These are phyloP conservation scores for Osmoderma eremita DNA, from an alignment of 2,888 invertebrate species.

Conservation along the genomic window DNA sequence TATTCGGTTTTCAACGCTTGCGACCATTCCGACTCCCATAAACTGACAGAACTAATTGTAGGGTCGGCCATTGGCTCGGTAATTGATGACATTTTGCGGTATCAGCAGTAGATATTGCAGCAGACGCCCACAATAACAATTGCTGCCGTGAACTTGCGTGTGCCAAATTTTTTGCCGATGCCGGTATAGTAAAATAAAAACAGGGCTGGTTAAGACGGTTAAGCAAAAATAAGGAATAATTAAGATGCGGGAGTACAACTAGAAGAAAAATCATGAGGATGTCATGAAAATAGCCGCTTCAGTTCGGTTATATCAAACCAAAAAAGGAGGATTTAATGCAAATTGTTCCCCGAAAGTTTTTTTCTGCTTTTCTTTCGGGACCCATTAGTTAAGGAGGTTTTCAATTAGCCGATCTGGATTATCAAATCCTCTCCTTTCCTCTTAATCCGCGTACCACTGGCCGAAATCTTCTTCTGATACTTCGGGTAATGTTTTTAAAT, in stretches of 20 bases:
- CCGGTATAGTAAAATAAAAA: background rate
- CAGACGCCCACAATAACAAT: constrained; percentile 30
- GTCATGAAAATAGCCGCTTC: too few relatives aligned
- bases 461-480: background rate
- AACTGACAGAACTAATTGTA: constrained; percentile 35
- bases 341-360: background rate
- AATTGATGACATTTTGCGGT: constrained; percentile 38
- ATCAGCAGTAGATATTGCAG: constrained; percentile 35
- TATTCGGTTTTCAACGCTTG: constrained; percentile 20
- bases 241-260: background rate
- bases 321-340: background rate
- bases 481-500: constrained; percentile 22
- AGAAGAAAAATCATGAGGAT: background rate
- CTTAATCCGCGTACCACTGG: too few relatives aligned
- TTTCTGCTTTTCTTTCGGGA: background rate
- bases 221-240: too few relatives aligned
- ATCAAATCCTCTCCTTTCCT: background rate
- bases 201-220: background rate
- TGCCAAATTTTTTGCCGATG: background rate
- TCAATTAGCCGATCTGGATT: constrained; percentile 1
- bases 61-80: constrained; percentile 30
- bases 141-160: constrained; percentile 22
- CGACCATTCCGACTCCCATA: constrained; percentile 23
- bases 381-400: background rate
- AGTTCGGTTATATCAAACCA: too few relatives aligned